A percentile compares a stretch with the other conserved stretches of the same genome.
These are phyloP conservation scores for Agonum fuliginosum DNA, from an alignment of 2,888 invertebrate species.

Conservation along the genomic window DNA sequence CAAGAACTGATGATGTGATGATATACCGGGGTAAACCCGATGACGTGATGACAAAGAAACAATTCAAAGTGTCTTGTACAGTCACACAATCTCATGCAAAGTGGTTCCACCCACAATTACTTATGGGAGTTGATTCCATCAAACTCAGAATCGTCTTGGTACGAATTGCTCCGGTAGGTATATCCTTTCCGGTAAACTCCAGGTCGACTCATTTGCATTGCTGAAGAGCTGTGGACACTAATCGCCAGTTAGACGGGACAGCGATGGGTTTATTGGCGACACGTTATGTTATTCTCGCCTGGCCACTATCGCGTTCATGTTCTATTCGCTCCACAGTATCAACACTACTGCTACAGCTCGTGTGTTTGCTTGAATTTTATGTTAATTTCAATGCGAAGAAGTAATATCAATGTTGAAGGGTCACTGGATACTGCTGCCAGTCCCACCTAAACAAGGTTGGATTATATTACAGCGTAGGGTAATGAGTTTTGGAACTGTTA, in stretches of 20 bases:
- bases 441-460: slow-evolving; percentile 12
- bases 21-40: too few species aligned
- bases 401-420: slow-evolving; percentile 6
- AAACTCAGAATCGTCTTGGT: not conserved
- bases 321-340: not conserved
- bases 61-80: too few species aligned
- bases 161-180: not conserved
- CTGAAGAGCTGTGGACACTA: slow-evolving; percentile 42
- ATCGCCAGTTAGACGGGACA: slow-evolving; percentile 44
- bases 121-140: too few species aligned
- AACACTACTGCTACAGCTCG: not conserved
- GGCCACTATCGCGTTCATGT: slow-evolving; percentile 12
- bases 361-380: slow-evolving; percentile 26
- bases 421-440: not conserved
- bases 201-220: slow-evolving; percentile 47
- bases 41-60: too few species aligned
- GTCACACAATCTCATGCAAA: too few species aligned
- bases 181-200: too few species aligned
- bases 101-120: too few species aligned
- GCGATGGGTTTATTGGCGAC: slow-evolving; percentile 32
- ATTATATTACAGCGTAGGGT: slow-evolving; percentile 19
- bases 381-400: slow-evolving; percentile 39
- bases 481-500: slow-evolving; percentile 24
- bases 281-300: slow-evolving; percentile 35
- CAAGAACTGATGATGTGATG: too few species aligned